These are phyloP conservation scores for Rotaria magnacalcarata DNA, from an alignment of 2,888 invertebrate genomes.

Conservation along the genomic window DNA sequence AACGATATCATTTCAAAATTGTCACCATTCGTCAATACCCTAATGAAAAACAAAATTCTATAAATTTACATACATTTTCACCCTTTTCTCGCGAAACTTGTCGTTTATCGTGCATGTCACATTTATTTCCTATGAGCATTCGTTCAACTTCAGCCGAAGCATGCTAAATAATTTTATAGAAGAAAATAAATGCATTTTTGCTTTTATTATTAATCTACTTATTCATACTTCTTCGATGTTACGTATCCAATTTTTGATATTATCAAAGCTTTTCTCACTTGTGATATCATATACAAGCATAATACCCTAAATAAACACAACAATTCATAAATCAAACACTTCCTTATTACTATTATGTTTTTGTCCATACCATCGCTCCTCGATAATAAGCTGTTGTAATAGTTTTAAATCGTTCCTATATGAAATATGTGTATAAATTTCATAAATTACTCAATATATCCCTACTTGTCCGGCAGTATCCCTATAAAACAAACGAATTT, in stretches of 20 bases:
- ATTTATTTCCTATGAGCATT: constrained; percentile 93
- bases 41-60: no score
- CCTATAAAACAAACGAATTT: background rate
- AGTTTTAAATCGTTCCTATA: background rate
- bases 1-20: no score
- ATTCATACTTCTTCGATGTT: constrained; percentile 75
- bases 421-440: background rate
- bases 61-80: constrained; percentile 63
- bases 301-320: constrained; percentile 67
- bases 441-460: constrained; percentile 66
- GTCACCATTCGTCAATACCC: no score
- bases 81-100: constrained; percentile 92
- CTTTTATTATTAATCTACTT: background rate
- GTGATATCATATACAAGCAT: constrained; percentile 99
- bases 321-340: no score
- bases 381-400: constrained; percentile 84
- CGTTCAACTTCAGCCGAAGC: constrained; percentile 98
- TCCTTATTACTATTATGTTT: no score
- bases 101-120: constrained; percentile 90
- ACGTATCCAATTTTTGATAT: constrained; percentile 97
- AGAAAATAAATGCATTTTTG: background rate
- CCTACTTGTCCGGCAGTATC: constrained; percentile 22
- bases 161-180: constrained; percentile 64
- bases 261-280: constrained; percentile 96
- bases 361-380: constrained; percentile 74